Base-by-base conservation (phyloP, 2,113 vertebrate genomes). In the Chaetodon auriga region DNA sequence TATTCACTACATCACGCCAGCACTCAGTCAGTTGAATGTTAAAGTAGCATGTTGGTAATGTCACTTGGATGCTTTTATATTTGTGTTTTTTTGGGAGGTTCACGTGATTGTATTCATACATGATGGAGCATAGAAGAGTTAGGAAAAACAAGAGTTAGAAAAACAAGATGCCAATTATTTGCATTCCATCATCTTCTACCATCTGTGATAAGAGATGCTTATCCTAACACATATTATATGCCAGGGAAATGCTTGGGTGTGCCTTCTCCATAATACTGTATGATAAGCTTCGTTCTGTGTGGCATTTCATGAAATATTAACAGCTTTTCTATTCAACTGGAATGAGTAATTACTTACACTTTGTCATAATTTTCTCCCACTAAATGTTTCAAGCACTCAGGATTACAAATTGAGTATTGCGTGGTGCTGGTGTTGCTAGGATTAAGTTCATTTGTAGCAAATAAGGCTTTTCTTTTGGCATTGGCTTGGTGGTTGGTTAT, bases 341-440 rank as follows among this genome's bases (percentile, higher is more conserved):
- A 71, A 35, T 48, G 12, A 70, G 63, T 21, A 13, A n/a, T 30
- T 80, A 61, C 36, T 75, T 62, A 88, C 16, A 69, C 38, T 75
- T 75, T 76, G 51, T 77, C 36, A 46, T 23, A 23, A 11, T 25
- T 21, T 46, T 66, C 12, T 64, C 60, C 25, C 12, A 46, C 12
- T 41, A 65, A 61, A 25, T n/a, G 36, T 51, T 77, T 66, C 7
- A 46, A 12, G 25, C 75, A 71, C 73, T 62, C 30, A 73, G 61
- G 41, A 75, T 68, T 64, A 57, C 53, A 73, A 69, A 84, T 83
- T 45, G 21, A 78, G 13, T 64, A 18, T 51, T 81, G 38, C 12
- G 2, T 75, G n/a, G 38, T 57, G 4, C 38, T 76, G 0, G 4
- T 79, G 66, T 53, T 66, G 15, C 55, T 12, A 13, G 21, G 60